Evolutionary conservation across 2,888 invertebrate genomes (phyloP).

Genomic region (Chrysolina americana): DNA sequence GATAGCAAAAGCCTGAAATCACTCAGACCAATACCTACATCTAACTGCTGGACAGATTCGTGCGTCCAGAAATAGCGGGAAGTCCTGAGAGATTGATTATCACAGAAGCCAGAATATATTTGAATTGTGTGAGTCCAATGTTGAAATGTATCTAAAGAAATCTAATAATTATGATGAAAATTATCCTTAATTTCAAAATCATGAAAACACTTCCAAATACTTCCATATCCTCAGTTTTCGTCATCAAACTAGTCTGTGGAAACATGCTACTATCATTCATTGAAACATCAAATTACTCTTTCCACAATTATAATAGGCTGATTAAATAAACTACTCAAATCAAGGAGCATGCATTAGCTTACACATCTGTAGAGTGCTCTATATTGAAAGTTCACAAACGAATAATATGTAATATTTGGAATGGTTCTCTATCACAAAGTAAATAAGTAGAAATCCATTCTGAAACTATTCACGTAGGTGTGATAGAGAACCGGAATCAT

Average conservation of each 20-base stretch:
- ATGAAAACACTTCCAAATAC: slow-evolving; percentile 28
- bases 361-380: slow-evolving; percentile 70
- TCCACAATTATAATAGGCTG: slow-evolving; percentile 27
- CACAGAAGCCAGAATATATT: too few relatives aligned
- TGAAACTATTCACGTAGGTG: background rate
- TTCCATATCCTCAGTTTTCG: slow-evolving; percentile 29
- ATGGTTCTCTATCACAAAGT: slow-evolving; percentile 11
- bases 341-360: slow-evolving; percentile 49
- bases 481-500: slow-evolving; percentile 36
- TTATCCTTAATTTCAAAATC: background rate
- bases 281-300: slow-evolving; percentile 42
- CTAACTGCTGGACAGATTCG: too few relatives aligned
- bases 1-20: too few relatives aligned
- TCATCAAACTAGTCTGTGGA: background rate
- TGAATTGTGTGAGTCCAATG: too few relatives aligned
- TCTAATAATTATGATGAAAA: background rate
- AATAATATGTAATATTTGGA: background rate
- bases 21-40: too few relatives aligned
- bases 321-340: slow-evolving; percentile 35
- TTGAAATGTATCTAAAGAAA: too few relatives aligned
- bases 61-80: too few relatives aligned
- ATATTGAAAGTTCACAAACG: slow-evolving; percentile 36
- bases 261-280: slow-evolving; percentile 51
- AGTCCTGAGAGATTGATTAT: too few relatives aligned
- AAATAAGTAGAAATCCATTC: background rate